Conservation (phyloP, 2,888 invertebrate species). For the Zhuqinia jingwanae region DNA sequence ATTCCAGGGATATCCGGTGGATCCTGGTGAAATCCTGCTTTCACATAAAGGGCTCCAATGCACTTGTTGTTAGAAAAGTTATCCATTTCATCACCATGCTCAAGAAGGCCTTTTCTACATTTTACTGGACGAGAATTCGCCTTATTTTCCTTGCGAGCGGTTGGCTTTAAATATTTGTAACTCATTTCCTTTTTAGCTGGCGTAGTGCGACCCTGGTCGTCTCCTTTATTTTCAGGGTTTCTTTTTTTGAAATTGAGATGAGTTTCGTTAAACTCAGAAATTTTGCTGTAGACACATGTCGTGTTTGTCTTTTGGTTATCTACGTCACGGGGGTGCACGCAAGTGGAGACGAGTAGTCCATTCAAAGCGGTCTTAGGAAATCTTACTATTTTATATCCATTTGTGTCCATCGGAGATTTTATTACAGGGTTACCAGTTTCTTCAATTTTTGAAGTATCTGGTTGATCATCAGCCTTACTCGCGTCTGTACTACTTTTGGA, state of each 20-base stretch:
- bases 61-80: constrained; percentile 28
- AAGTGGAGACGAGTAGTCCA: constrained; percentile 56
- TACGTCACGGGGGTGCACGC: background rate
- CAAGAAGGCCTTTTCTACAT: constrained; percentile 32
- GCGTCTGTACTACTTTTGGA: too few species aligned
- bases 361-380: constrained; percentile 7
- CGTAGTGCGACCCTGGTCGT: background rate
- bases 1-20: constrained; percentile 48
- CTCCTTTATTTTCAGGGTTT: background rate
- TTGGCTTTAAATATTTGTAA: constrained; percentile 15
- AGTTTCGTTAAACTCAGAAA: constrained; percentile 42
- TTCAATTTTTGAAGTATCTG: constrained; percentile 8
- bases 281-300: constrained; percentile 4
- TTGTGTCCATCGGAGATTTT: constrained; percentile 60
- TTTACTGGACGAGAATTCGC: background rate
- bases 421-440: constrained; percentile 6
- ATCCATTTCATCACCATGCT: constrained; percentile 44
- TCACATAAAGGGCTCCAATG: constrained; percentile 15
- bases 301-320: background rate
- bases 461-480: too few species aligned
- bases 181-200: background rate
- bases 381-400: constrained; percentile 43
- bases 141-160: background rate
- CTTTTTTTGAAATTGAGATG: constrained; percentile 14
- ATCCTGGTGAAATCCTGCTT: constrained; percentile 52